Percentiles rank a stretch among this genome's conserved stretches.
These are phyloP conservation scores for Falco novaeseelandiae DNA, from an alignment of 2,797 vertebrate genomes.

Conservation along the genomic window DNA sequence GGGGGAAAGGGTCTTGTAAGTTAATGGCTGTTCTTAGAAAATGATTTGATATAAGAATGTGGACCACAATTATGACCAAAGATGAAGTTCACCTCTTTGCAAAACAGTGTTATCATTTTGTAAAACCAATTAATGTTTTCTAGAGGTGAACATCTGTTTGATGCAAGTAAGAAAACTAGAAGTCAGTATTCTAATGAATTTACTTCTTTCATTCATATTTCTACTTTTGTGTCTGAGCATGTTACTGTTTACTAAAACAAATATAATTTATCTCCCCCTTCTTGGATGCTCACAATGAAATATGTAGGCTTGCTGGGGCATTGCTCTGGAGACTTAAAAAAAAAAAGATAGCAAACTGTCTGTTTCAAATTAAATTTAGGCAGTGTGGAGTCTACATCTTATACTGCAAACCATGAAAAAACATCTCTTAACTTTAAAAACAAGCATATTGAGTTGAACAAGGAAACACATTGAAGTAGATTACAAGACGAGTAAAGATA, in stretches of 20 bases:
- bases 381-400: background rate
- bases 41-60: background rate
- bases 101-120: background rate
- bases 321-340: background rate
- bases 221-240: constrained; percentile 27
- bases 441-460: background rate
- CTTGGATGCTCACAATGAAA: background rate
- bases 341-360: background rate
- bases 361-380: background rate
- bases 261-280: background rate
- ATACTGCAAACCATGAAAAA: background rate
- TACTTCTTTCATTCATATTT: background rate
- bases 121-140: background rate
- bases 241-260: constrained; percentile 62
- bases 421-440: background rate
- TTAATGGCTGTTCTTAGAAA: background rate
- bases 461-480: background rate
- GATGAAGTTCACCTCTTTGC: background rate
- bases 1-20: background rate
- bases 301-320: constrained; percentile 21
- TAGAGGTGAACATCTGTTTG: background rate
- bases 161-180: background rate
- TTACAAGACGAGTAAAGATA: background rate
- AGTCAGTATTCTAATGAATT: background rate
- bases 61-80: background rate